These are phyloP conservation scores for Erpetoichthys calabaricus DNA, from an alignment of 2,797 vertebrate genomes.

Conservation along the genomic window DNA sequence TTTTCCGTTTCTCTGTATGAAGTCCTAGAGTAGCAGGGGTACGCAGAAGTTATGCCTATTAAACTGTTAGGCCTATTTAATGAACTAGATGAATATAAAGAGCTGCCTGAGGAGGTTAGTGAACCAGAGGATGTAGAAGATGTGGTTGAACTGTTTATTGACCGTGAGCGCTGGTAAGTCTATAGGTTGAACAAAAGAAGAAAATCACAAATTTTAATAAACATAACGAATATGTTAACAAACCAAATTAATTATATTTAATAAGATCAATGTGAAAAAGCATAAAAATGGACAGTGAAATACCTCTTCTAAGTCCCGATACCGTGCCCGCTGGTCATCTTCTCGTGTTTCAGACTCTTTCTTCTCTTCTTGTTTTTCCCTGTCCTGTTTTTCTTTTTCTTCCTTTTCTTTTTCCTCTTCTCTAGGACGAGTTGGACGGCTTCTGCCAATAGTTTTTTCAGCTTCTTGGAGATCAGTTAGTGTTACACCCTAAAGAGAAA, in stretches of 20 bases:
- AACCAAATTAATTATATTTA: background rate
- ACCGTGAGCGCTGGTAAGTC: constrained; percentile 72
- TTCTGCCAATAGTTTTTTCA: constrained; percentile 89
- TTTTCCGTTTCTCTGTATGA: constrained; percentile 75
- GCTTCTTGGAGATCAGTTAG: constrained; percentile 96
- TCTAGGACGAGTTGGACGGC: constrained; percentile 62
- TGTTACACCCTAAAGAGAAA: constrained; percentile 67
- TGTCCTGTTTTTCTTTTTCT: constrained; percentile 89
- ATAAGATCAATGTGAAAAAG: background rate
- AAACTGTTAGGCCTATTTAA: constrained; percentile 88
- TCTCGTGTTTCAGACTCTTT: constrained; percentile 83
- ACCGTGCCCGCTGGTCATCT: constrained; percentile 86
- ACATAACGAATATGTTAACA: constrained; percentile 1
- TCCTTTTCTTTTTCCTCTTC: constrained; percentile 91
- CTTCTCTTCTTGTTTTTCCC: constrained; percentile 84
- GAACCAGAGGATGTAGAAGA: constrained; percentile 43
- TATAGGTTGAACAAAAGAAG: constrained; percentile 22
- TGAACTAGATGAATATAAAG: constrained; percentile 65
- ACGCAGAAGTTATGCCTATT: constrained; percentile 83
- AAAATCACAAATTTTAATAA: background rate
- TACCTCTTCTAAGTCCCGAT: constrained; percentile 84
- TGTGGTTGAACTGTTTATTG: constrained; percentile 54
- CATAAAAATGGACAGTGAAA: constrained; percentile 6
- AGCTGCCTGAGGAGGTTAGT: constrained; percentile 55
- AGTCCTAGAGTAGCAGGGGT: constrained; percentile 52